phyloP scores from a whole-genome alignment of 2,797 vertebrate genomes.

The Carcharodon carcharias region DNA sequence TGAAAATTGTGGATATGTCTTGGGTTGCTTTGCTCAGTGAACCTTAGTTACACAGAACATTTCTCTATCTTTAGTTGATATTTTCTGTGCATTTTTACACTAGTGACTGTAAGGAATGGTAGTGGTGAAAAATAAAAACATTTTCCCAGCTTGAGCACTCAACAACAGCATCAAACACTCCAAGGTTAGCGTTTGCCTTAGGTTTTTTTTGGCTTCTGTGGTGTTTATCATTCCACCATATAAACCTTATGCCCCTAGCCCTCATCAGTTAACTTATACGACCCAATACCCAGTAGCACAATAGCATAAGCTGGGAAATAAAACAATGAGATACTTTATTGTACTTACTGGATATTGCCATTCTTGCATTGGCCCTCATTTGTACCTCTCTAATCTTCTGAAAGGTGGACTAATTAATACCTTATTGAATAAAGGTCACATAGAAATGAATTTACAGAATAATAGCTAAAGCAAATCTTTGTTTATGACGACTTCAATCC shows the following conservation, averaged over 20 bases:
- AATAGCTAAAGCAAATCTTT: background rate
- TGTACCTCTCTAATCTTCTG: no score
- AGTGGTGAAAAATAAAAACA: background rate
- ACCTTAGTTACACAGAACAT: background rate
- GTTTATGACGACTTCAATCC: background rate
- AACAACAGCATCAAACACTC: background rate
- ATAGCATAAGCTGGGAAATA: background rate
- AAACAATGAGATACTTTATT: background rate
- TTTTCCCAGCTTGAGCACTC: no score
- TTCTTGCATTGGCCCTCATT: background rate
- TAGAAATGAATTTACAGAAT: no score
- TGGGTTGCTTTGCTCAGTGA: slow-evolving; percentile 10
- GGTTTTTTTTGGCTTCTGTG: background rate
- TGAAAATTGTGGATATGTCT: background rate
- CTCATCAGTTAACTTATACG: background rate
- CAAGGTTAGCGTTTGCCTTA: background rate
- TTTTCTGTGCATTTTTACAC: background rate
- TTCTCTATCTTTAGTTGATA: background rate
- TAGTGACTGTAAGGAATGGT: background rate
- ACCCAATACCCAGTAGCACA: background rate
- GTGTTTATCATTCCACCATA: background rate
- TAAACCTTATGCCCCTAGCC: no score
- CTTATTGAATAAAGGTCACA: no score
- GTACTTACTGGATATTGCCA: background rate
- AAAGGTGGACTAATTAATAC: no score